phyloP scores from a whole-genome alignment of 2,797 vertebrate genomes.

The Takifugu rubripes region DNA sequence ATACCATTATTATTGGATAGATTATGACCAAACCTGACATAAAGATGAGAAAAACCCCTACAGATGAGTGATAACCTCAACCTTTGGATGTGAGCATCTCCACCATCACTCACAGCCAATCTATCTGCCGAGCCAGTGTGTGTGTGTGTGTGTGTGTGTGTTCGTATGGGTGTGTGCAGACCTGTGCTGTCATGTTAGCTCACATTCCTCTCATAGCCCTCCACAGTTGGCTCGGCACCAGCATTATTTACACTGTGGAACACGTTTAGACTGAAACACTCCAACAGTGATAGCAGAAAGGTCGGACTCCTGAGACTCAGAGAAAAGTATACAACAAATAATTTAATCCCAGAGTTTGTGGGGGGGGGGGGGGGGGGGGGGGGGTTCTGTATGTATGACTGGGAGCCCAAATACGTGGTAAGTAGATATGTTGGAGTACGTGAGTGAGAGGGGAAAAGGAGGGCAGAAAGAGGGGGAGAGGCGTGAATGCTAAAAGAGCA shows the following conservation, averaged over 20 bases:
- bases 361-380: constrained; percentile 4
- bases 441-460: constrained; percentile 20
- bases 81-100: no score
- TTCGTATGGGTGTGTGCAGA: constrained; percentile 24
- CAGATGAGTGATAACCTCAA: no score
- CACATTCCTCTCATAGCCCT: constrained; percentile 64
- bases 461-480: constrained; percentile 44
- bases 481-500: constrained; percentile 74
- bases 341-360: constrained; percentile 19
- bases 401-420: constrained; percentile 10
- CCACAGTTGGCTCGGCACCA: constrained; percentile 39
- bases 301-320: constrained; percentile 5
- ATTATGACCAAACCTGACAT: no score
- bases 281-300: constrained; percentile 6
- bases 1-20: no score
- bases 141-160: no score
- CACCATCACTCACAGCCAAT: no score
- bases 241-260: constrained; percentile 3
- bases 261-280: constrained; percentile 5
- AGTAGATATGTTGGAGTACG: constrained; percentile 28
- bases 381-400: constrained; percentile 9
- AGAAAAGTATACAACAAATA: constrained; percentile 26
- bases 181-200: constrained; percentile 55
- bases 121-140: neutral
- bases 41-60: no score